phyloP scores from a whole-genome alignment of 2,113 vertebrate genomes.

The Oostethus manadensis region DNA sequence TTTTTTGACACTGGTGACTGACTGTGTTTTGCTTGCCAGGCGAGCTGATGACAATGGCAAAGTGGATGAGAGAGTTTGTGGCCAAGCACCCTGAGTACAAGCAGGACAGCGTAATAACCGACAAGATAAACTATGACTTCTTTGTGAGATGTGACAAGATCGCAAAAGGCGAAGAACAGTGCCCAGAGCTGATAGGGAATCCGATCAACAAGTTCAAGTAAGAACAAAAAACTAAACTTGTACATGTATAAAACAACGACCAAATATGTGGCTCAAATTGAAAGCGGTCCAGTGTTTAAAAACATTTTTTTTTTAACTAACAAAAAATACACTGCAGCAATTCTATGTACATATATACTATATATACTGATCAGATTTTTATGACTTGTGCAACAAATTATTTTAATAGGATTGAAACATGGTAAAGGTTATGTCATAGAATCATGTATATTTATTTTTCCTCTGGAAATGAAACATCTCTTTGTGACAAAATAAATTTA shows the following conservation, averaged over 20 bases:
- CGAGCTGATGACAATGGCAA: constrained; percentile 93
- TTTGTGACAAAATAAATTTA: constrained; percentile 65
- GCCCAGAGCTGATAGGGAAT: constrained; percentile 86
- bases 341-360: constrained; percentile 76
- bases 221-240: constrained; percentile 48
- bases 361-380: constrained; percentile 96
- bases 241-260: constrained; percentile 67
- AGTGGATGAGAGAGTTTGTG: constrained; percentile 95
- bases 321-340: constrained; percentile 65
- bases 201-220: constrained; percentile 80
- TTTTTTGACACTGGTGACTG: background rate
- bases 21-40: constrained; percentile 64
- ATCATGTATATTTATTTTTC: constrained; percentile 73
- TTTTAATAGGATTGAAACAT: constrained; percentile 82
- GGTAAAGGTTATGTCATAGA: constrained; percentile 55
- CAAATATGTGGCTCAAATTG: constrained; percentile 65
- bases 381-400: constrained; percentile 88
- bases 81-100: constrained; percentile 88
- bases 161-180: constrained; percentile 80
- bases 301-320: constrained; percentile 61
- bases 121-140: constrained; percentile 93
- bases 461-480: constrained; percentile 49
- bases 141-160: constrained; percentile 84
- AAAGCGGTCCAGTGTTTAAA: constrained; percentile 61
- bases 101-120: constrained; percentile 89